phyloP scores from a whole-genome alignment of 2,797 vertebrate species.

The Rallus crepitans region DNA sequence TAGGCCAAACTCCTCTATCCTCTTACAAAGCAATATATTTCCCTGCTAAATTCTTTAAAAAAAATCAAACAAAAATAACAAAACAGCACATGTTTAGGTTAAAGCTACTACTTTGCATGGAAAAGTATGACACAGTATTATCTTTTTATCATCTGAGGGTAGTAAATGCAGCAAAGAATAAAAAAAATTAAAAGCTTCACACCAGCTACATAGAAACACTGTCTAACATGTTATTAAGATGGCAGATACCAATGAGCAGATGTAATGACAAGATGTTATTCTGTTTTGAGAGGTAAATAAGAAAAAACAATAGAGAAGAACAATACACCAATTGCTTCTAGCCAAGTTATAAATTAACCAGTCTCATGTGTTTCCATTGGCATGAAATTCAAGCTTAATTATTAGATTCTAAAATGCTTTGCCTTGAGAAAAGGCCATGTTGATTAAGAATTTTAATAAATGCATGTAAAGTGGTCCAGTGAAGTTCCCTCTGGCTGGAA shows the following conservation, averaged over 20 bases:
- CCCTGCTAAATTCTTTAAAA: neutral
- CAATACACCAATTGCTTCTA: neutral
- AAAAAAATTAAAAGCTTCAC: neutral
- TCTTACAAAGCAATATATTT: neutral
- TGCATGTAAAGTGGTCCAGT: neutral
- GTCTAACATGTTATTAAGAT: neutral
- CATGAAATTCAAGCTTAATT: conserved; percentile 3
- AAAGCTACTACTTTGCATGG: neutral
- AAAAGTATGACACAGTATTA: neutral
- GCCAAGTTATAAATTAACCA: neutral
- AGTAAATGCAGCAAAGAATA: neutral
- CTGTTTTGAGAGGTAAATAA: conserved; percentile 30
- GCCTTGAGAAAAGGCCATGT: neutral
- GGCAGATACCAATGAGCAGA: neutral
- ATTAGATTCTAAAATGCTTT: neutral
- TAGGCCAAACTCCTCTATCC: neutral
- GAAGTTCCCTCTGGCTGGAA: too few species aligned
- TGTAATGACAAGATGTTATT: neutral
- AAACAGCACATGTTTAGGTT: neutral
- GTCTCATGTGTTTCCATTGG: neutral
- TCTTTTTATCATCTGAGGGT: neutral
- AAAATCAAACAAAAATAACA: too few species aligned
- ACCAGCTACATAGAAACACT: neutral
- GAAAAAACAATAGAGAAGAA: neutral
- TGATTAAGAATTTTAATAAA: neutral